Percentiles rank a stretch among this genome's conserved stretches.
These are phyloP conservation scores for Zhuqinia jingwanae DNA, from an alignment of 2,888 invertebrate genomes.

Conservation along the genomic window DNA sequence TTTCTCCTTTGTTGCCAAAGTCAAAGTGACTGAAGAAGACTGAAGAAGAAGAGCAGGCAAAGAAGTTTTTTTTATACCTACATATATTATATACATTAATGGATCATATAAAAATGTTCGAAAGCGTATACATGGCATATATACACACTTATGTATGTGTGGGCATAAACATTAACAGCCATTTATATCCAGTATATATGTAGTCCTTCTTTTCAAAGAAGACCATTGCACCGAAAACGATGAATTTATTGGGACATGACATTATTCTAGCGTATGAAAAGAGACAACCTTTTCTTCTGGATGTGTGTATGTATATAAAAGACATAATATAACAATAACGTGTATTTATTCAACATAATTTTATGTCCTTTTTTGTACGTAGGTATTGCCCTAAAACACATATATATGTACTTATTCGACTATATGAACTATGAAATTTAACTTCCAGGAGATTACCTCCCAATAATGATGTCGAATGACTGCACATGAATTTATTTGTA, in stretches of 20 bases:
- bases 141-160: no score
- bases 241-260: conserved; percentile 60
- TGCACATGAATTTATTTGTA: conserved; percentile 43
- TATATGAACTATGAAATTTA: background rate
- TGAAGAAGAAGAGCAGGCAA: conserved; percentile 46
- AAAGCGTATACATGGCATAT: no score
- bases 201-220: background rate
- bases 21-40: conserved; percentile 66
- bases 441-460: conserved; percentile 45
- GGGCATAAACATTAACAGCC: no score
- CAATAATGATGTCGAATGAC: background rate
- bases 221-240: conserved; percentile 21
- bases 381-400: no score
- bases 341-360: no score
- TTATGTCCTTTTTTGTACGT: no score
- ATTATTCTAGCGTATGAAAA: background rate
- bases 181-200: background rate
- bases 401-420: no score
- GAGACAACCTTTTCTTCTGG: conserved; percentile 4
- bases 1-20: conserved; percentile 68
- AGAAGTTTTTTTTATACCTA: conserved; percentile 23
- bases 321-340: no score
- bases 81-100: background rate
- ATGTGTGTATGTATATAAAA: no score
- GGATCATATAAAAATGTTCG: no score